phyloP scores from a whole-genome alignment of 1,140 invertebrate genomes.

The Gyrodactylus salaris region DNA sequence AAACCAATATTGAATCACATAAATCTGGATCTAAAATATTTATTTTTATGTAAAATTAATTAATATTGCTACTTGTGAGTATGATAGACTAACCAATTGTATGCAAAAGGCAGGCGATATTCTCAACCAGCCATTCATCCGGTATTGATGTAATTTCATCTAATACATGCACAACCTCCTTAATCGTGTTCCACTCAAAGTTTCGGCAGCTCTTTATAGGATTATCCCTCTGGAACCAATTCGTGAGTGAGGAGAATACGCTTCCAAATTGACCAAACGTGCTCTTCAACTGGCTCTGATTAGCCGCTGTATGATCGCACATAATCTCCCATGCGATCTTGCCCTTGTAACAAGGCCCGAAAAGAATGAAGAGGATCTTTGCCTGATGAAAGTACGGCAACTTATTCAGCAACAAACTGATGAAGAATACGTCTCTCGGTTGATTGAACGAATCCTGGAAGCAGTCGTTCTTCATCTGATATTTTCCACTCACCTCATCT shows the following conservation, averaged over 20 bases:
- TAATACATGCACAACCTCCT: not conserved
- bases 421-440: not conserved
- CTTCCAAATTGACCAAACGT: not conserved
- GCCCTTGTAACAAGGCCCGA: not conserved
- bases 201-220: not conserved
- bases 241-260: not conserved
- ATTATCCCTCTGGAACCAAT: too few relatives aligned
- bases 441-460: too few relatives aligned
- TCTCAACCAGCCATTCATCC: constrained; percentile 2
- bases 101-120: not conserved
- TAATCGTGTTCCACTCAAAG: not conserved
- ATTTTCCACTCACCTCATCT: not conserved
- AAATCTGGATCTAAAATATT: not conserved
- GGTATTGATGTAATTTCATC: not conserved
- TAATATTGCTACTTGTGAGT: not conserved
- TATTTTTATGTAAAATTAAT: not conserved
- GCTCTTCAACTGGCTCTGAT: not conserved
- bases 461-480: too few relatives aligned
- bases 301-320: not conserved
- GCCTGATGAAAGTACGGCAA: constrained; percentile 1
- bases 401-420: not conserved
- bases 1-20: not conserved
- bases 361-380: constrained; percentile 1
- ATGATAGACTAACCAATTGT: not conserved
- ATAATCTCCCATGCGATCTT: not conserved